Evolutionary conservation across 1,140 invertebrate species (phyloP), one percentile per base, ranked within the genome.

Genomic region (Planococcus citri): DNA sequence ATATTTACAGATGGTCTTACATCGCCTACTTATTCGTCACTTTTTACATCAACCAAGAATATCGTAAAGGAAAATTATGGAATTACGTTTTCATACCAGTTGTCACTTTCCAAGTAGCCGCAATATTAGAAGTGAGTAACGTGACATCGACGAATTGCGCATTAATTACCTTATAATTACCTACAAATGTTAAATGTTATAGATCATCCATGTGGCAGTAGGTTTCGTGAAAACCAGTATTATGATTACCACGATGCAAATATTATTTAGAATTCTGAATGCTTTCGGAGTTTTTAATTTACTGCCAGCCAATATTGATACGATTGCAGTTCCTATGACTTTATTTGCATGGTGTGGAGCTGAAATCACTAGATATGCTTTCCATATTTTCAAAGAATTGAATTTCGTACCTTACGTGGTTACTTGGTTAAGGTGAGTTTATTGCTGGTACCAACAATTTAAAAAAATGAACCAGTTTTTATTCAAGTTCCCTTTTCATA

Each of bases 321-420:
- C 60, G 24, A 64, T 64, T 20, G 60, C 10, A 1, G 60, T 64
- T 64, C 60, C 60, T 64, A 64, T 64, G 60, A 64, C 60, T 9
- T 27, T 64, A 64, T 64, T 64, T 64, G 60, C 60, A 14, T 64
- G 60, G 60, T 64, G 60, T 64, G 20, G 20, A 25, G 60, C 60
- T 3, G 60, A 64, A 64, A 64, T 64, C 21, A 64, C 60, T 17
- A 64, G 60, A 64, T 64, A 64, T 27, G 20, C 22, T 6, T 64
- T 64, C 17, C 60, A 64, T 25, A 64, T 64, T 64, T 64, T 64
- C 22, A 64, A 64, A 64, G 60, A 64, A 64, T 24, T 64, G 2
- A 64, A 64, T 25, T 64, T 6, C 17, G 60, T 64, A 10, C 60
- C 60, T 17, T 24, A 64, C 22, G 10, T 64, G 3, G 22, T 64